Base-by-base conservation (phyloP, 2,113 vertebrate species). In the Ceyx margarethae region DNA sequence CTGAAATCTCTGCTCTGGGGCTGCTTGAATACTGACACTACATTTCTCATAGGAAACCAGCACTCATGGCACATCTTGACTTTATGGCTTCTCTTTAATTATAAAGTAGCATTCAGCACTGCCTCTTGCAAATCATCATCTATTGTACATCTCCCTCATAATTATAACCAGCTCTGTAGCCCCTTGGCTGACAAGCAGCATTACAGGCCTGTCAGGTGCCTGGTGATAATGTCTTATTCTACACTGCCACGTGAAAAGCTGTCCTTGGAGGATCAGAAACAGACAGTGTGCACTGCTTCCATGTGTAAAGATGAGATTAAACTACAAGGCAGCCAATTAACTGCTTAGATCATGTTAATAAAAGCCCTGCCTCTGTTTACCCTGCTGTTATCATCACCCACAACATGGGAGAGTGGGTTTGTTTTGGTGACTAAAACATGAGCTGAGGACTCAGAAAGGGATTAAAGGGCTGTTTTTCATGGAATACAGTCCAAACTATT, bases 291-390 rank as follows among this genome's bases (percentile, higher is more conserved):
- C 73, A 62, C 53, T 54, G 94, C 92, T 97, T 96, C 95, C 94
- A 93, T 88, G 81, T 95, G 91, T 87, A 92, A 87, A 95, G 96
- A 96, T 96, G 94, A 96, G 96, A 97, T 94, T 97, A 95, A 95
- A 90, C 87, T 93, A 93, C 92, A 94, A 95, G 90, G n/a, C 56
- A 96, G 79, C 91, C 94, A 97, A 97, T 96, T 96, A 96, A 96
- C 96, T 91, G 87, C 93, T 95, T 89, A 87, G 91, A 96, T 96
- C 82, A 87, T 89, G 87, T 95, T 96, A 96, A 93, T 95, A 97
- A 96, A 97, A 96, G 82, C 81, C 85, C 91, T 91, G 92, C 43
- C 85, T 85, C 16, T 95, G 90, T 96, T 97, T 96, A 90, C 81
- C 71, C 48, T 54, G 46, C 77, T 89, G 90, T 96, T 97, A 97